These are phyloP conservation scores for Cromileptes altivelis DNA, from an alignment of 2,113 vertebrate species.

Conservation along the genomic window DNA sequence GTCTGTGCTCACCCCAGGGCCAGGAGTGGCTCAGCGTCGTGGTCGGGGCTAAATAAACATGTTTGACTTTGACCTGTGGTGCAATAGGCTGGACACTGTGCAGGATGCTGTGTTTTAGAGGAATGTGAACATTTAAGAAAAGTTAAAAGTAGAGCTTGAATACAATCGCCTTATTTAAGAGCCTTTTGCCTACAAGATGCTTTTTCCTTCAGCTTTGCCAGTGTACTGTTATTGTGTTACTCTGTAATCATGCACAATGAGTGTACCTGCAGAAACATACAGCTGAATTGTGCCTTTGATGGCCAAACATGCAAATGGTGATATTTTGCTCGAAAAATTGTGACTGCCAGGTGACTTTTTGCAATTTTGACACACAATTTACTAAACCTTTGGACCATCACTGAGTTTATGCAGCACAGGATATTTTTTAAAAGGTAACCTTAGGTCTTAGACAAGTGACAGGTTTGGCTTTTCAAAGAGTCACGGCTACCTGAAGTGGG, in stretches of 20 bases:
- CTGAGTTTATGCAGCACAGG: not conserved
- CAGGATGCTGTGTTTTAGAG: conserved; percentile 14
- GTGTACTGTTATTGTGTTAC: not conserved
- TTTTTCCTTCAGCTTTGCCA: not conserved
- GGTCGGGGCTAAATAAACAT: conserved; percentile 63
- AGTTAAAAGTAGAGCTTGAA: not conserved
- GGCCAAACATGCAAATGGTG: conserved; percentile 42
- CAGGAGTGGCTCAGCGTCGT: conserved; percentile 32
- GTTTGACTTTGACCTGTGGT: conserved; percentile 54
- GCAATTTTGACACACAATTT: conserved; percentile 11
- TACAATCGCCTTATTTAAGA: not conserved
- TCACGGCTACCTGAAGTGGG: conserved; percentile 8
- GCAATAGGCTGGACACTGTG: conserved; percentile 18
- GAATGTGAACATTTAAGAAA: conserved; percentile 35
- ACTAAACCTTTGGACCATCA: conserved; percentile 1
- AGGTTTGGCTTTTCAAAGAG: conserved; percentile 27
- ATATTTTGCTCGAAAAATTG: conserved; percentile 38
- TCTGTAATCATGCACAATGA: not conserved
- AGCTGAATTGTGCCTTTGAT: conserved; percentile 14
- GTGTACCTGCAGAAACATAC: not conserved
- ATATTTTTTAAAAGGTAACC: conserved; percentile 40
- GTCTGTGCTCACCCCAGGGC: conserved; percentile 48
- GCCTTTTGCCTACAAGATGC: not conserved
- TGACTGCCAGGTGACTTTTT: conserved; percentile 24
- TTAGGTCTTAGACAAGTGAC: conserved; percentile 7